phyloP scores from a whole-genome alignment of 2,797 vertebrate genomes.

The Sebastes elongatus region DNA sequence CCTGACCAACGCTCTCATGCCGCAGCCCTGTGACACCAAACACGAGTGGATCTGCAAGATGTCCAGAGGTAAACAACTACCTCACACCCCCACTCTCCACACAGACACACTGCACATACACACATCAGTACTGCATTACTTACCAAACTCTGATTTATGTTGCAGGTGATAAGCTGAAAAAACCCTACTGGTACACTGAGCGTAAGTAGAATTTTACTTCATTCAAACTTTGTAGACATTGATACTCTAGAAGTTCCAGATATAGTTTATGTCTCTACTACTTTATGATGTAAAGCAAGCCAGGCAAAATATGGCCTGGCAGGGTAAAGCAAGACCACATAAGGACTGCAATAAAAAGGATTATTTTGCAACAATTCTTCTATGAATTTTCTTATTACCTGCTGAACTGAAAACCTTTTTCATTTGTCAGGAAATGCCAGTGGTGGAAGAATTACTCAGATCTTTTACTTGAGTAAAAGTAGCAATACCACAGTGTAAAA shows the following conservation, averaged over 20 bases:
- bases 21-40: constrained; percentile 85
- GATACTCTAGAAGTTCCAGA: not conserved
- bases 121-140: not conserved
- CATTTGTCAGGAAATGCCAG: no score
- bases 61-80: constrained; percentile 83
- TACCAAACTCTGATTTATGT: constrained; percentile 28
- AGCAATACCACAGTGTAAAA: no score
- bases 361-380: not conserved
- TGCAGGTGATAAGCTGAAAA: constrained; percentile 78
- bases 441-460: no score
- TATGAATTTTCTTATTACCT: not conserved
- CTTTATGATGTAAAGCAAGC: not conserved
- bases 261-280: not conserved
- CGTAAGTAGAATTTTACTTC: constrained; percentile 74
- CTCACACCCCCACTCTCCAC: not conserved
- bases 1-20: constrained; percentile 80
- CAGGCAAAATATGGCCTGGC: not conserved
- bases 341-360: not conserved
- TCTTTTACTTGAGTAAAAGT: no score
- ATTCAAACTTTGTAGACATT: not conserved
- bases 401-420: not conserved
- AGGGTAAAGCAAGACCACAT: not conserved
- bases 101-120: not conserved
- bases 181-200: constrained; percentile 85
- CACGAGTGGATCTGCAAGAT: constrained; percentile 97